Evolutionary conservation across 92 coral and sea anemone genomes (phyloP).

Genomic region (Ricordea florida): DNA sequence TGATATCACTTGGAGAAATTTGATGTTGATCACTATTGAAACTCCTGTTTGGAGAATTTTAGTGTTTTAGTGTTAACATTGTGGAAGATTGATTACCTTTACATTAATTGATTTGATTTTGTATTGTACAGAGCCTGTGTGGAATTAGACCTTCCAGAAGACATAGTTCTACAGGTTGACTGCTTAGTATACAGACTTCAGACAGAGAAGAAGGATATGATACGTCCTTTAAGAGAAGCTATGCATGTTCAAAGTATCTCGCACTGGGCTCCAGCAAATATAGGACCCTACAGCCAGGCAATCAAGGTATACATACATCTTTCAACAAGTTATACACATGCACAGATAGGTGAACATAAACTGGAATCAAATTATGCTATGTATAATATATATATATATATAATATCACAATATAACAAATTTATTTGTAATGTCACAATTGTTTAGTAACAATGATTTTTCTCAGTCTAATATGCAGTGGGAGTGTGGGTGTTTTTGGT

Average conservation of each 20-base stretch:
- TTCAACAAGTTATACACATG: neutral
- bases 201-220: neutral
- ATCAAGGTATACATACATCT: slow-evolving; percentile 79
- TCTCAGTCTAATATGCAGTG: no score
- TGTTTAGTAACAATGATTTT: no score
- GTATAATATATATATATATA: no score
- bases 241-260: slow-evolving; percentile 97
- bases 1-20: no score
- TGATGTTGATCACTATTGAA: no score
- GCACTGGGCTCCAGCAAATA: slow-evolving; percentile 94
- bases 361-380: neutral
- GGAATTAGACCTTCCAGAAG: slow-evolving; percentile 67
- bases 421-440: neutral
- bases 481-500: no score
- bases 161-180: slow-evolving; percentile 64
- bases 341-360: neutral
- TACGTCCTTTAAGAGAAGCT: slow-evolving; percentile 53
- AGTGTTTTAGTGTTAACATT: no score
- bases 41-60: no score
- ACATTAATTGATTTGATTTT: no score
- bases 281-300: slow-evolving; percentile 95
- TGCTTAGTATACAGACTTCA: slow-evolving; percentile 56
- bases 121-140: slow-evolving; percentile 70
- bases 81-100: no score
- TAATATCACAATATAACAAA: neutral